Base-by-base conservation (phyloP, 1,140 invertebrate species). In the Whitmania pigra region DNA sequence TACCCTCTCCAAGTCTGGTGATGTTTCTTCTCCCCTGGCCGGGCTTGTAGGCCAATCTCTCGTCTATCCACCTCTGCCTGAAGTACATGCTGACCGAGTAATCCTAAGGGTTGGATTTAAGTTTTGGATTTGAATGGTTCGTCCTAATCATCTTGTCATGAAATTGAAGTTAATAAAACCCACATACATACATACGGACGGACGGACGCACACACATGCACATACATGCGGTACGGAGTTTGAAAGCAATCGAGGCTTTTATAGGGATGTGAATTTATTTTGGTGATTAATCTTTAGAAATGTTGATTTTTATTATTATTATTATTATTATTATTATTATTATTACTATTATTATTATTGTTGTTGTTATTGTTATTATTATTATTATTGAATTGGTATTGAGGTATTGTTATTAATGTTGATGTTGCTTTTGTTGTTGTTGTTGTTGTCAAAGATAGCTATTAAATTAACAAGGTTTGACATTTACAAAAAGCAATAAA, bases 71-170 rank as follows among this genome's bases (percentile, higher is more conserved):
- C 63, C 78, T 76, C 72, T 82, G 80, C 6, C 77, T 76, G 6
- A 82, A 74, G 73, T 81, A 80, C 71, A 80, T 75, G 75, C 80
- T 81, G 69, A 81, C 71, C 9, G 77, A 76, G 66, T 80, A 82
- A 54, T 82, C 81, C 81, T 82, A 75, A 18, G 11, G 31, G 31
- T 36, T 36, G 31, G 31, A 36, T 36, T 36, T 36, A 36, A 36
- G 2, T 36, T 2, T 6, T 36, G 31, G 6, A 6, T 36, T 36
- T 36, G 31, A 36, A n/a, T n/a, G 31, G 31, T 49, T 49, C 43
- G n/a, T n/a, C n/a, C n/a, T n/a, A n/a, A n/a, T n/a, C n/a, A n/a
- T n/a, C n/a, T n/a, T n/a, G n/a, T n/a, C n/a, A n/a, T n/a, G n/a
- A n/a, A n/a, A n/a, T n/a, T n/a, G n/a, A n/a, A n/a, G n/a, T n/a